Evolutionary conservation across 2,888 invertebrate species (phyloP).

Genomic region (Ditula angustiorana): DNA sequence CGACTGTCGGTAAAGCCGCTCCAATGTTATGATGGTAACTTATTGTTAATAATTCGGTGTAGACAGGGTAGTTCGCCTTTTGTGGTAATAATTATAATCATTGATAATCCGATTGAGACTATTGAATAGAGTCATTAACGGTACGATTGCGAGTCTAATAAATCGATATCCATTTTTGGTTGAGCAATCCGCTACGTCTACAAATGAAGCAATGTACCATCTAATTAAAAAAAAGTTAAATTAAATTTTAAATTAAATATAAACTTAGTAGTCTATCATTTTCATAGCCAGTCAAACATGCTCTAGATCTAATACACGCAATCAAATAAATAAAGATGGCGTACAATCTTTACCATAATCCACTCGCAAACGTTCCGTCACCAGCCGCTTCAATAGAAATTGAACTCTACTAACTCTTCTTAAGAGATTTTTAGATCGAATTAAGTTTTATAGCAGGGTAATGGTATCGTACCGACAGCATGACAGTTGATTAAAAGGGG

Average conservation of each 20-base stretch:
- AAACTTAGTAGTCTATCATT: constrained; percentile 51
- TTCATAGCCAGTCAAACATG: constrained; percentile 64
- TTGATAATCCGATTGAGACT: constrained; percentile 24
- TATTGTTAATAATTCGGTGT: constrained; percentile 61
- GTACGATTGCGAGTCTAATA: constrained; percentile 11
- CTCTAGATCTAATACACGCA: constrained; percentile 72
- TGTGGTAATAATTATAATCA: constrained; percentile 38
- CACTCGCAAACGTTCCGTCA: constrained; percentile 45
- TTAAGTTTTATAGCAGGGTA: constrained; percentile 43
- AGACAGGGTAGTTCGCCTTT: constrained; percentile 38
- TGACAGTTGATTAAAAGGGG: constrained; percentile 85
- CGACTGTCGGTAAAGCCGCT: constrained; percentile 70
- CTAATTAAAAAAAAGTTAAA: too few species aligned
- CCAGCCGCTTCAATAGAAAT: constrained; percentile 41
- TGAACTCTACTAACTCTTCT: constrained; percentile 41
- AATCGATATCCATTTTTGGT: background rate
- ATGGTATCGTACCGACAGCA: constrained; percentile 74
- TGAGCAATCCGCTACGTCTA: background rate
- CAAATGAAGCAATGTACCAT: background rate
- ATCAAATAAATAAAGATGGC: constrained; percentile 76
- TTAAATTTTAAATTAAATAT: background rate
- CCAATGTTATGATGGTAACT: constrained; percentile 73
- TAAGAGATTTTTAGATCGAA: background rate
- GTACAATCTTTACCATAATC: constrained; percentile 56
- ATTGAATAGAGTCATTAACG: constrained; percentile 32